phyloP scores from a whole-genome alignment of 2,113 vertebrate species.

The Synodontis membranacea region DNA sequence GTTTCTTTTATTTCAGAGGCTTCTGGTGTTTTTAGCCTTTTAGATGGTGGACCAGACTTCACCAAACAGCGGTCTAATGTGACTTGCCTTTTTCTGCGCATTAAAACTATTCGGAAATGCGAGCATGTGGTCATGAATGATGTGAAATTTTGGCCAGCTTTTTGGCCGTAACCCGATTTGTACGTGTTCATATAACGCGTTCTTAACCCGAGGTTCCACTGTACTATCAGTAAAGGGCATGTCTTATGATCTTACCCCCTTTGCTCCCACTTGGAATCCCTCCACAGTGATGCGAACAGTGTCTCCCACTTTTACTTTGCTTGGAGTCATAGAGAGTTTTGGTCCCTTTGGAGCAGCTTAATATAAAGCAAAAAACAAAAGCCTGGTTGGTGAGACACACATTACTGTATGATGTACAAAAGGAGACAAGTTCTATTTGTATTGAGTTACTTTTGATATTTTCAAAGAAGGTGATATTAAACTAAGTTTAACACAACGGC shows the following conservation, averaged over 20 bases:
- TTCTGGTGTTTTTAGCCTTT: too few species aligned
- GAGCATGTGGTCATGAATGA: too few species aligned
- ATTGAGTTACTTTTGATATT: not conserved
- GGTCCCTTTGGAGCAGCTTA: conserved; percentile 90
- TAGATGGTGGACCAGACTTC: too few species aligned
- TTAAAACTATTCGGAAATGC: too few species aligned
- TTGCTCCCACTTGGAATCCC: conserved; percentile 81
- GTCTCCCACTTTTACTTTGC: conserved; percentile 84
- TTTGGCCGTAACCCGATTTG: too few species aligned
- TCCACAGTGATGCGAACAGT: conserved; percentile 85
- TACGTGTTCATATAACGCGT: too few species aligned
- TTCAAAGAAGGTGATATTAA: not conserved
- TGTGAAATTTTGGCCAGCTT: too few species aligned
- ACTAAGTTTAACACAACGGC: not conserved
- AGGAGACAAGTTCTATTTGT: not conserved
- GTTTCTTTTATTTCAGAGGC: too few species aligned
- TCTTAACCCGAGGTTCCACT: too few species aligned
- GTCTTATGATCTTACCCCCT: conserved; percentile 56
- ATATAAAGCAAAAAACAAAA: conserved; percentile 31
- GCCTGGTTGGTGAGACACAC: not conserved
- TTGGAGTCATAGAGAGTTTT: conserved; percentile 82
- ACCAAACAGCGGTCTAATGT: too few species aligned
- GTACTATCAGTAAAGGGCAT: not conserved
- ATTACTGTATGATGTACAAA: not conserved
- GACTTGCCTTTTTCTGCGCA: too few species aligned